Conservation (phyloP, 2,113 vertebrate species). For the Oncorhynchus keta region DNA sequence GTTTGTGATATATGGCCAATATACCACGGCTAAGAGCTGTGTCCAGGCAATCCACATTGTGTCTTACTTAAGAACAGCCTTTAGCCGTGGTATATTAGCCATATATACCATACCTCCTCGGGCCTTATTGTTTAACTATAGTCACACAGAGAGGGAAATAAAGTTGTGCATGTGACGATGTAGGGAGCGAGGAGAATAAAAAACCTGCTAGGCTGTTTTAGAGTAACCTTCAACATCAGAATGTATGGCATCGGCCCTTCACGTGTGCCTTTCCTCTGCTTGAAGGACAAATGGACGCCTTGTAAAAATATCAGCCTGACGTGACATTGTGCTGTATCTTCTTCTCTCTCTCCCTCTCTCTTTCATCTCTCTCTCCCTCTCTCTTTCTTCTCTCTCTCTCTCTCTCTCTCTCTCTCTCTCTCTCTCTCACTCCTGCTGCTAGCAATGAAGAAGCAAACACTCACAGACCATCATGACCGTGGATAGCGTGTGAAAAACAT, state of each 20-base stretch:
- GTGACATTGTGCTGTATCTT: slow-evolving; percentile 1
- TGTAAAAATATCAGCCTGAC: slow-evolving; percentile 44
- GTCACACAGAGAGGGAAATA: slow-evolving; percentile 42
- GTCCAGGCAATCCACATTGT: too few species aligned
- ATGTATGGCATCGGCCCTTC: slow-evolving; percentile 35
- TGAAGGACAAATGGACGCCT: slow-evolving; percentile 23
- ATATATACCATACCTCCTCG: background rate
- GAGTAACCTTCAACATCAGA: slow-evolving; percentile 30
- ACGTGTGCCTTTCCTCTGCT: slow-evolving; percentile 1
- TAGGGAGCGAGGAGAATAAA: slow-evolving; percentile 2
- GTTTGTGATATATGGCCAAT: too few species aligned
- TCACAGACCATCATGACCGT: too few species aligned
- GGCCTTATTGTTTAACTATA: slow-evolving; percentile 21
- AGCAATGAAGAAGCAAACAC: too few species aligned
- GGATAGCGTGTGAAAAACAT: too few species aligned
- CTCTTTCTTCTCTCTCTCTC: background rate
- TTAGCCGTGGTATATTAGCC: background rate
- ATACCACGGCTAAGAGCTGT: too few species aligned
- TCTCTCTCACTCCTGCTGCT: too few species aligned
- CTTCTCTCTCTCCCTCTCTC: background rate
- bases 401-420: too few species aligned
- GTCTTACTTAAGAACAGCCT: too few species aligned
- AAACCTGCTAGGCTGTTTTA: slow-evolving; percentile 46
- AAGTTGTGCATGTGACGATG: slow-evolving; percentile 51
- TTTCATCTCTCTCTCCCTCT: too few species aligned